Percentiles rank a stretch among this genome's conserved stretches.
Conservation (phyloP, 2,888 invertebrate species). For the Ariolimax columbianus region DNA sequence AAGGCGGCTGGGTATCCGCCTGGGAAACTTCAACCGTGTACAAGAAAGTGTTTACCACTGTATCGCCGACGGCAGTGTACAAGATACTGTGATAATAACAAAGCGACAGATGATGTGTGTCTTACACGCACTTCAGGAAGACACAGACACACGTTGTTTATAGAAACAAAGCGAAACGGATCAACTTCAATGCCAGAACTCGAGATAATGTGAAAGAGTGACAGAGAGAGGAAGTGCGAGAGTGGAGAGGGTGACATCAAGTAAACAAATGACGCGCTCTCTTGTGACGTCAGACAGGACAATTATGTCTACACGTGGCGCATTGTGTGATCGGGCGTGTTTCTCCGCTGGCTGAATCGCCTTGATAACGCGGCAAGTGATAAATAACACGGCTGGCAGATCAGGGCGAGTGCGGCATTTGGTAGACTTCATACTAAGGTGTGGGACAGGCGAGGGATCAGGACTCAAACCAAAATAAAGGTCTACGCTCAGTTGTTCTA, state of each 20-base stretch:
- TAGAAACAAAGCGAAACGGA: conserved; percentile 4
- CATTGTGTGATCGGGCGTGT: not conserved
- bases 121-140: not conserved
- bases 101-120: no score
- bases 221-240: conserved; percentile 33
- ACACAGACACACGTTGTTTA: not conserved
- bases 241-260: not conserved
- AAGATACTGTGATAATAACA: no score
- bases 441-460: no score
- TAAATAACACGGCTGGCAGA: not conserved
- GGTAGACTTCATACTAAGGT: no score
- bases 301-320: not conserved
- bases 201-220: conserved; percentile 6
- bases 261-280: not conserved
- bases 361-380: not conserved
- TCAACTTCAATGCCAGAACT: not conserved
- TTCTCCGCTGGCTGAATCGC: not conserved
- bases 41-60: no score
- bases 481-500: no score
- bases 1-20: no score
- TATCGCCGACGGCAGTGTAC: no score
- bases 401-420: no score
- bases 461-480: no score
- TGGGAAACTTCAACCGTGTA: no score
- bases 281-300: not conserved